Base-by-base conservation (phyloP, 1,140 invertebrate genomes). In the Zaprionus africanus region DNA sequence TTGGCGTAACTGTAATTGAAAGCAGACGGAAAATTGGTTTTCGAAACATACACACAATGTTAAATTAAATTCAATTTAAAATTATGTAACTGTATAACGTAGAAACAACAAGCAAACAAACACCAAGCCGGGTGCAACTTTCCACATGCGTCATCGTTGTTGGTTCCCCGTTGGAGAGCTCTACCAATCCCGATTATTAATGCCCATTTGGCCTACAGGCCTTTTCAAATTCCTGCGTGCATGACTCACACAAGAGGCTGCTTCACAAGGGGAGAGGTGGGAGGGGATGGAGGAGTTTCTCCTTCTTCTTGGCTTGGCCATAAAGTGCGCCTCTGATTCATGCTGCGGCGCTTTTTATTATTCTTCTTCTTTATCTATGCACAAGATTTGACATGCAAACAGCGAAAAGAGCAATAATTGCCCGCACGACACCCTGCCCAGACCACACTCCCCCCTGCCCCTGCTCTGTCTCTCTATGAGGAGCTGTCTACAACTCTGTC, bases 1-100 rank as follows among this genome's bases (percentile, higher is more conserved):
- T 76, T 68, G 81, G 70, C 60, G 68, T 67, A 41, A 68, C 82
- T 90, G 85, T 73, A 88, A 88, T 88, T 90, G 81, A 78, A 65
- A 71, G 53, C 75, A 38, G 13, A 69, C 65, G 72, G 63, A 59
- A 72, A 83, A 78, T 81, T 84, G 61, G 41, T 24, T 65, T 73
- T 65, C 76, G n/a, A 72, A 43, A 41, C 15, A 41, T 5, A 58
- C 53, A 41, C 15, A 58, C 53, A 54, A 31, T 24, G n/a, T 53
- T 34, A 24, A 36, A 38, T 41, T 65, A 51, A 24, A 51, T 51
- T 51, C 19, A 22, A 51, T 51, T 51, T 24, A 51, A 51, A 51
- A 41, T n/a, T 49, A 24, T 82, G 31, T 71, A 88, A 84, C 79
- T 78, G 19, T 81, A 88, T 76, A 76, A 58, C 53, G 59, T 9